These are phyloP conservation scores for Pachycephus smyrnensis DNA, from an alignment of 2,888 invertebrate species.

Conservation along the genomic window DNA sequence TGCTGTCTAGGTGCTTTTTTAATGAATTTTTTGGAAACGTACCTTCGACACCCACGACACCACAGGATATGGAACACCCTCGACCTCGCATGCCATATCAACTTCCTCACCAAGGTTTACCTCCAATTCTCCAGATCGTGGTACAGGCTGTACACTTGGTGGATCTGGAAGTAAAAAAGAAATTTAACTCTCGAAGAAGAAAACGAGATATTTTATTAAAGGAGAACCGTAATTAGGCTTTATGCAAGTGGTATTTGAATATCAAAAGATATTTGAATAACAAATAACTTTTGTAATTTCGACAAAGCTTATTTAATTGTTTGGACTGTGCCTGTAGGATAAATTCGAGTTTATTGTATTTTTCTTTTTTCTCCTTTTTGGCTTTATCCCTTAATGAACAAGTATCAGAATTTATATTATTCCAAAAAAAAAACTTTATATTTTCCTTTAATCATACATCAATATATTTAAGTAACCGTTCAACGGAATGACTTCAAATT, in stretches of 20 bases:
- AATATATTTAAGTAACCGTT: neutral
- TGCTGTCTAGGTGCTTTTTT: neutral
- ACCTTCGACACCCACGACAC: slow-evolving; percentile 78
- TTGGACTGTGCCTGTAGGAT: neutral
- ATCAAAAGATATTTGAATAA: neutral
- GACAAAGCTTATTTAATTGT: neutral
- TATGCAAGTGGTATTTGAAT: neutral
- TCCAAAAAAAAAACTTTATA: neutral
- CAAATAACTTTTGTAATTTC: neutral
- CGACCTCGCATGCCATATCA: slow-evolving; percentile 78
- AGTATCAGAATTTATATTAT: neutral
- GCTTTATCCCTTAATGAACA: neutral
- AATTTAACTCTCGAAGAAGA: neutral
- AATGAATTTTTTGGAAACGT: neutral
- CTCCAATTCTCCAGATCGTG: slow-evolving; percentile 78
- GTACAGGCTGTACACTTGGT: slow-evolving; percentile 76
- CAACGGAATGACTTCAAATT: neutral
- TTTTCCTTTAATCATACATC: neutral
- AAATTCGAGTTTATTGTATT: neutral
- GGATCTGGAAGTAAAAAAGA: slow-evolving; percentile 70
- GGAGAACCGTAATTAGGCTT: neutral
- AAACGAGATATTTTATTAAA: neutral
- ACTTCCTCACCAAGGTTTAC: slow-evolving; percentile 81
- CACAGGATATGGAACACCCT: slow-evolving; percentile 79
- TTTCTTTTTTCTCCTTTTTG: neutral